Evolutionary conservation across 2,797 vertebrate genomes (phyloP), one percentile per base, ranked within the genome.

Genomic region (Sebastes diploproa): DNA sequence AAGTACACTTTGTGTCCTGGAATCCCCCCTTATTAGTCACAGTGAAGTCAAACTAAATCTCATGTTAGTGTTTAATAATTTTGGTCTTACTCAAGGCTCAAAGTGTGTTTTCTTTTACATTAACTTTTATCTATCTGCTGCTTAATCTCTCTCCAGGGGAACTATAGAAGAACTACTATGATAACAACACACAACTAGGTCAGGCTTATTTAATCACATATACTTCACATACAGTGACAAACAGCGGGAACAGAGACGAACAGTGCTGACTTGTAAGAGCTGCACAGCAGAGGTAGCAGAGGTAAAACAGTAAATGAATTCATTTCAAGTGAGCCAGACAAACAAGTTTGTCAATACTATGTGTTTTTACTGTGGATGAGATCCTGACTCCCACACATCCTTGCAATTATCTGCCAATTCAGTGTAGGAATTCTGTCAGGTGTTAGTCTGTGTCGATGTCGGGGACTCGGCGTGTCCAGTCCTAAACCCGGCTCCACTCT

Each of bases 21-120:
- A 65, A 54, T 76, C 38, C 38, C 20, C 60, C 5, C 16, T 50
- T 20, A 50, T 20, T 6, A 29, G 29, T 55, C 64, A 12, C 30
- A 67, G 25, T 38, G 14, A 63, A 5, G 42, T 71, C 50, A 64
- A 76, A 66, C 4, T 63, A 62, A 66, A 61, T 36, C 6, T 77
- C 29, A 36, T 68, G 30, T 73, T 52, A 56, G 59, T 67, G 52
- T 82, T 83, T 75, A 10, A 79, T 75, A 66, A 55, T 36, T 38
- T 36, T 38, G n/a, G 62, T 46, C 50, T 67, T 65, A 30, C 30
- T 75, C 4, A 13, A 34, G 29, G 59, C 42, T 61, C 36, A 13
- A 6, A 23, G 20, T 46, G 16, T 64, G 27, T 80, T 78, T 81
- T 83, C 54, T 34, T 34, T 79, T 79, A 34, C 25, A 59, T 84